Evolutionary conservation across 2,113 vertebrate species (phyloP).

Genomic region (Petroica traversi): DNA sequence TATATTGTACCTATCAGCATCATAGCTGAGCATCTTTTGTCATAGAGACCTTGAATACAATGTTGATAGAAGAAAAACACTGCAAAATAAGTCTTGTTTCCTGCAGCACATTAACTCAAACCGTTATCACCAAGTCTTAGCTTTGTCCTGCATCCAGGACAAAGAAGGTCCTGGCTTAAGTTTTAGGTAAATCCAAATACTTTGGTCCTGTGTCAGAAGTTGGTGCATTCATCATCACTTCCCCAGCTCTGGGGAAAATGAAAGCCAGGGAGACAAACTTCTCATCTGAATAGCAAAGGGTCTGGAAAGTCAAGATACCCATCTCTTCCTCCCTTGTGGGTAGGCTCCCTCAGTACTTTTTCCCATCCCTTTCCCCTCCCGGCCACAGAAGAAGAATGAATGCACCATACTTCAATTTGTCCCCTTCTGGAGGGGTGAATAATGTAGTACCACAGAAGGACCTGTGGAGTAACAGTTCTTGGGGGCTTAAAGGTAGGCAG

Average conservation of each 20-base stretch:
- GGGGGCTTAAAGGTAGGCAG: not conserved
- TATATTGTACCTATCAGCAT: not conserved
- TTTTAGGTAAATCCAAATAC: not conserved
- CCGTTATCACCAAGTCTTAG: fast-evolving
- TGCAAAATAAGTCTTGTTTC: not conserved
- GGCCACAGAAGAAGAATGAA: not conserved
- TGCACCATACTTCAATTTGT: not conserved
- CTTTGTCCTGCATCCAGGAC: not conserved
- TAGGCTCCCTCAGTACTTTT: not conserved
- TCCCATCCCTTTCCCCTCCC: not conserved
- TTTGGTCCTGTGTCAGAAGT: not conserved
- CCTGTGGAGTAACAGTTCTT: not conserved
- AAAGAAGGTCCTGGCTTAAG: not conserved
- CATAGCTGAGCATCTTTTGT: not conserved
- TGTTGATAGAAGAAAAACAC: not conserved
- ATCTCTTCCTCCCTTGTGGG: not conserved
- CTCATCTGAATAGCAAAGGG: not conserved
- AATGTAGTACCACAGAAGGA: not conserved
- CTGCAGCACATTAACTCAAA: not conserved
- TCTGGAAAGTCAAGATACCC: not conserved
- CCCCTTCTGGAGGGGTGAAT: not conserved
- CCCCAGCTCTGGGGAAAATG: not conserved
- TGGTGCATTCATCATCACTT: not conserved
- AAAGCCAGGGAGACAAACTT: not conserved
- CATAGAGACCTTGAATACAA: not conserved